phyloP scores from a whole-genome alignment of 2,113 vertebrate genomes.

The Saguinus midas region DNA sequence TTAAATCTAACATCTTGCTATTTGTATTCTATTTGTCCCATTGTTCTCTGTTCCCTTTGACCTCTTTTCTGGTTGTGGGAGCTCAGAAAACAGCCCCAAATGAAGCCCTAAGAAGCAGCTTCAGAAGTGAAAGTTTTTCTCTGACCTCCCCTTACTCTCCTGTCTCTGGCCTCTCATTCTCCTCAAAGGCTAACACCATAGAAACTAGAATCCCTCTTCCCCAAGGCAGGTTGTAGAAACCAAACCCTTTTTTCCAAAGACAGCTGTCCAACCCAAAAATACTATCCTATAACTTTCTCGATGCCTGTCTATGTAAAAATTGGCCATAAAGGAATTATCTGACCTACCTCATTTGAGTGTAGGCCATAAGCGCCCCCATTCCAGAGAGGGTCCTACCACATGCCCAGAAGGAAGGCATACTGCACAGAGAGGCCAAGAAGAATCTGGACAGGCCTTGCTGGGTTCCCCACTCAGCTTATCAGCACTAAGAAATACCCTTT shows the following conservation, averaged over 20 bases:
- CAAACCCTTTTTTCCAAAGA: neutral
- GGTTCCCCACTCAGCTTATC: neutral
- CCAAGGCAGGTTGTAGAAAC: neutral
- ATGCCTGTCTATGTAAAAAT: neutral
- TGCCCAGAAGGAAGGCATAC: neutral
- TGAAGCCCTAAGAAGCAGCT: neutral
- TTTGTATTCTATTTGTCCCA: neutral
- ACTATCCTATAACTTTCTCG: neutral
- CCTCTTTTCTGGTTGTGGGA: neutral
- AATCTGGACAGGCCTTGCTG: neutral
- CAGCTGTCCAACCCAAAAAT: neutral
- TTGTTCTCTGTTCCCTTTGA: neutral
- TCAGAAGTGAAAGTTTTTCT: neutral
- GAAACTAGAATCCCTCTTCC: neutral
- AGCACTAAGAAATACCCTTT: neutral
- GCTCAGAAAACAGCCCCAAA: neutral
- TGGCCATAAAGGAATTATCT: neutral
- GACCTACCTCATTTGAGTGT: neutral
- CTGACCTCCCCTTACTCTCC: neutral
- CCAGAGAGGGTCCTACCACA: neutral
- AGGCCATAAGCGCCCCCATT: neutral
- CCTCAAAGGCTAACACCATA: neutral
- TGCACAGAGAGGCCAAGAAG: neutral
- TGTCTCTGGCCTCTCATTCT: neutral
- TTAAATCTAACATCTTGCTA: neutral